These are phyloP conservation scores for Clarias batrachus DNA, from an alignment of 2,113 vertebrate genomes.

Conservation along the genomic window DNA sequence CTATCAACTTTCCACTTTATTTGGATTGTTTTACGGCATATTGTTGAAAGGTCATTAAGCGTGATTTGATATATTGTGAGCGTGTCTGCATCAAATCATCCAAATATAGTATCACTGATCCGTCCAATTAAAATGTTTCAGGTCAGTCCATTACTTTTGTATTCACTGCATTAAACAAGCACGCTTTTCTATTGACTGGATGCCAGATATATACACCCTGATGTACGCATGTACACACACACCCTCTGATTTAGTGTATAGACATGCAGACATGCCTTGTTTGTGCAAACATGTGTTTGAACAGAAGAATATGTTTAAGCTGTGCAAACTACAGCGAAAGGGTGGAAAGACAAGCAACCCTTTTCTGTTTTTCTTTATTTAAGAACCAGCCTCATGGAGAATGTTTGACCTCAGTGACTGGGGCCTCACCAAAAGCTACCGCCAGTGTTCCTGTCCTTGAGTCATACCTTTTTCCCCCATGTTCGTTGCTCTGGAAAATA, in stretches of 20 bases:
- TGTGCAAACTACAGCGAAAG: constrained; percentile 13
- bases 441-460: neutral
- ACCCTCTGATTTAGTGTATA: neutral
- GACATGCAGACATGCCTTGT: neutral
- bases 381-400: neutral
- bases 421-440: neutral
- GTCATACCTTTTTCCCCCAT: neutral
- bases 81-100: neutral
- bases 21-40: neutral
- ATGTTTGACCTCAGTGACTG: constrained; percentile 2
- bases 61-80: neutral
- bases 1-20: neutral
- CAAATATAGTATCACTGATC: neutral
- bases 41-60: neutral
- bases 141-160: neutral
- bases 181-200: neutral
- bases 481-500: neutral
- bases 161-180: neutral
- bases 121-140: neutral
- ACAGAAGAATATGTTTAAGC: neutral
- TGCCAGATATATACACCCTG: neutral
- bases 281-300: neutral
- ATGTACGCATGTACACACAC: neutral
- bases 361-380: neutral
- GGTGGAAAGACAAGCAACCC: neutral